Conservation (phyloP, 1,140 invertebrate genomes). For the Drosophila suzukii region DNA sequence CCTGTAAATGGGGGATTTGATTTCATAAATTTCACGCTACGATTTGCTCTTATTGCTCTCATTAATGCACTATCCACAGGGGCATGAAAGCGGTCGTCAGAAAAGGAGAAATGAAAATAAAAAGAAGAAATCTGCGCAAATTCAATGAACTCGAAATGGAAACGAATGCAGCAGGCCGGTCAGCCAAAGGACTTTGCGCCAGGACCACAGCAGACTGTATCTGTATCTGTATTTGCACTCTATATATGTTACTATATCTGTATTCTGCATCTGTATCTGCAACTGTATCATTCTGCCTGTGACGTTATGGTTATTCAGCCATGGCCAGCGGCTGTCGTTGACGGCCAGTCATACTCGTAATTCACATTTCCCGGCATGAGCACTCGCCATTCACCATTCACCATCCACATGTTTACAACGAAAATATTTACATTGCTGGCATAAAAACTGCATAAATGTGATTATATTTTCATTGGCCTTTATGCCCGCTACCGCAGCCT, state of each 20-base stretch:
- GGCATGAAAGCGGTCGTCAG: constrained; percentile 30
- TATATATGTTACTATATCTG: constrained; percentile 8
- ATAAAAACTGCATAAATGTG: constrained; percentile 83
- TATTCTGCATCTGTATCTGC: constrained; percentile 22
- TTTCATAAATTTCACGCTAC: constrained; percentile 69
- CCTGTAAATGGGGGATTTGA: constrained; percentile 47
- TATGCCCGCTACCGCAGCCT: constrained; percentile 42
- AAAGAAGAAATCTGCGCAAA: constrained; percentile 70
- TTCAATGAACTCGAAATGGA: constrained; percentile 82
- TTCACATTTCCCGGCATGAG: constrained; percentile 21
- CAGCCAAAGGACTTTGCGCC: constrained; percentile 11
- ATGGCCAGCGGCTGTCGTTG: constrained; percentile 15
- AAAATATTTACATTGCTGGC: constrained; percentile 82
- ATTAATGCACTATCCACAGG: constrained; percentile 63
- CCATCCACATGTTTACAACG: constrained; percentile 47
- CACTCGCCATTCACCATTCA: constrained; percentile 30
- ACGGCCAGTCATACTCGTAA: constrained; percentile 39
- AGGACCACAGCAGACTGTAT: constrained; percentile 6
- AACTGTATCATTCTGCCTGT: constrained; percentile 18
- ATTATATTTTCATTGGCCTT: constrained; percentile 81
- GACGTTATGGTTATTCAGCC: constrained; percentile 46
- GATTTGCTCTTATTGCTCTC: constrained; percentile 33
- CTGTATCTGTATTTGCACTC: constrained; percentile 12
- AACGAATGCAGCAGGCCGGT: constrained; percentile 33
- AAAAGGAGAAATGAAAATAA: constrained; percentile 8